Base-by-base conservation (phyloP, 1,140 invertebrate species). In the Nephila pilipes region DNA sequence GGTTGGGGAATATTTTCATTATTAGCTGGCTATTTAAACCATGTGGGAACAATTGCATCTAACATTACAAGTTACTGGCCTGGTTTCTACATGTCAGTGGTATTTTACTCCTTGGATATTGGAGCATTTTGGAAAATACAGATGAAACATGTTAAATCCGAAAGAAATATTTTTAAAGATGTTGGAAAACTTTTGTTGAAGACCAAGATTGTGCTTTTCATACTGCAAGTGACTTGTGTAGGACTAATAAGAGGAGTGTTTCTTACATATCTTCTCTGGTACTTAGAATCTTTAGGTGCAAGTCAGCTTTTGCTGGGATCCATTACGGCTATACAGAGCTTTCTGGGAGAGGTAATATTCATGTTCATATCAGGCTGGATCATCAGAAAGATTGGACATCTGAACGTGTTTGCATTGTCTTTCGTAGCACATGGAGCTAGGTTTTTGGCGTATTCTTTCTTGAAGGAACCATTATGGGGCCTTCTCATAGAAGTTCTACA, bases 321-420 rank as follows among this genome's bases (percentile, higher is more conserved):
- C 1, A 97, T 97, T 5, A 97, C 97, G 94, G 97, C 97, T 5
- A 96, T 98, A 81, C 97, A 98, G 95, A 97, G 97, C 94, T 97
- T 99, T 94, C 95, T 97, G 29, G 98, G 98, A 25, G 98, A 99
- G 95, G 95, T 98, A 92, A 98, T 98, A 0, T 98, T 98, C 94
- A 97, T 99, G 95, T 98, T 98, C 95, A 94, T 98, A 14, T 98
- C 98, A 93, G 97, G 97, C 29, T 96, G 95, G 95, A 97, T 99
- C 79, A 96, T 99, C 1, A 97, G 97, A 94, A 97, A 97, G 95
- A 95, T 99, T 1, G 98, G 98, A 0, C 98, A 98, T 94, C 95
- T 97, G 0, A 96, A 97, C 94, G 97, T 97, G 89, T 98, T 99
- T 97, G 97, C 97, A 83, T 57, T 94, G 36, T 97, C 98, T 4